phyloP scores from a whole-genome alignment of 2,888 invertebrate genomes.

The Acleris sparsana region DNA sequence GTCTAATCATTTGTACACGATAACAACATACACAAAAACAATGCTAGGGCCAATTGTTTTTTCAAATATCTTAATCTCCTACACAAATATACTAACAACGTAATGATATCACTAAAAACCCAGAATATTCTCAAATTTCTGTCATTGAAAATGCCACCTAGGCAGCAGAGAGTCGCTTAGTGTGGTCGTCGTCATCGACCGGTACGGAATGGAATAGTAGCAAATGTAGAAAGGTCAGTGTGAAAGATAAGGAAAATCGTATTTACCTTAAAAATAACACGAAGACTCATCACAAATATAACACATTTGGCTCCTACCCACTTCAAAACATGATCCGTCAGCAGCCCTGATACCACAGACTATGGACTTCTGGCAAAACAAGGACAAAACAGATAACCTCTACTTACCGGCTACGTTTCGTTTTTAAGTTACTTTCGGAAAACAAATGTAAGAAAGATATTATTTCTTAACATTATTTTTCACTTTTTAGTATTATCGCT shows the following conservation, averaged over 20 bases:
- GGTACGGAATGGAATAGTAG: not conserved
- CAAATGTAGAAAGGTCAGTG: slow-evolving; percentile 16
- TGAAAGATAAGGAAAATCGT: slow-evolving; percentile 8
- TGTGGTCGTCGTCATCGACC: not conserved
- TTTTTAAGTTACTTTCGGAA: not conserved
- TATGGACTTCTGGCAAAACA: slow-evolving; percentile 27
- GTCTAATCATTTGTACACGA: not conserved
- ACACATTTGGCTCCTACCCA: slow-evolving; percentile 74
- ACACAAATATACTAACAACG: slow-evolving; percentile 23
- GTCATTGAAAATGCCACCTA: slow-evolving; percentile 79
- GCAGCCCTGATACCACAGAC: slow-evolving; percentile 43
- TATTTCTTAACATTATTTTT: no score
- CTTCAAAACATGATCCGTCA: slow-evolving; percentile 82
- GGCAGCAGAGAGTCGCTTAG: slow-evolving; percentile 52
- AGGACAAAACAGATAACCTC: slow-evolving; percentile 17
- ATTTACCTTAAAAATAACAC: slow-evolving; percentile 77
- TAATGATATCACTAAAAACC: slow-evolving; percentile 27
- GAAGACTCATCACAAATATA: slow-evolving; percentile 81
- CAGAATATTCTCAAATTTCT: slow-evolving; percentile 54
- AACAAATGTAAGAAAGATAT: no score
- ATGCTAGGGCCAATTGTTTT: not conserved
- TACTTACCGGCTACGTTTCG: not conserved
- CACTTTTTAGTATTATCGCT: not conserved
- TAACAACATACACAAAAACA: not conserved
- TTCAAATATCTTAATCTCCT: slow-evolving; percentile 12